phyloP scores from a whole-genome alignment of 2,113 vertebrate species.

The Myanophis thanlyinensis region DNA sequence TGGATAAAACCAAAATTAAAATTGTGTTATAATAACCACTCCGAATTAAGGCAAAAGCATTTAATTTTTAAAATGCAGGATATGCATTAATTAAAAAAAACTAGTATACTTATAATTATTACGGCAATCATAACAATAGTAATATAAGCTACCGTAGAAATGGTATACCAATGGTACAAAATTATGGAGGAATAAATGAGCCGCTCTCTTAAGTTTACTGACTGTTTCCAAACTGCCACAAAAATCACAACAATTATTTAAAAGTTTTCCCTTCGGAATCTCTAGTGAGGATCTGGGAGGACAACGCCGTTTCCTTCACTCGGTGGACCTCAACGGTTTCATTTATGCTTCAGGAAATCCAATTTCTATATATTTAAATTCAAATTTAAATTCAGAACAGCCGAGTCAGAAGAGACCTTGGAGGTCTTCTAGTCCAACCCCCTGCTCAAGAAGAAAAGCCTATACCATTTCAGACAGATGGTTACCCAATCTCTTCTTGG shows the following conservation, averaged over 20 bases:
- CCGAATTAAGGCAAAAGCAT: not conserved
- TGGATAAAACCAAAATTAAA: not conserved
- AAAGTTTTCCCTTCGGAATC: not conserved
- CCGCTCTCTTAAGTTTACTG: not conserved
- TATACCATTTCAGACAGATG: rapidly evolving
- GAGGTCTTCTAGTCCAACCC: not conserved
- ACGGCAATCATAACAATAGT: not conserved
- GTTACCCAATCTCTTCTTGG: not conserved
- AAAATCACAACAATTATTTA: not conserved
- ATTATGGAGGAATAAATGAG: not conserved
- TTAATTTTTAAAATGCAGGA: not conserved
- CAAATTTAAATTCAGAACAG: not conserved
- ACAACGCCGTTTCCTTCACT: too few relatives aligned
- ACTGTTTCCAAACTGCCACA: not conserved
- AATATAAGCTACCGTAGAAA: not conserved
- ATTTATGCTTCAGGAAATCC: not conserved
- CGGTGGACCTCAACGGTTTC: not conserved
- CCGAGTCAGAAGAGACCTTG: not conserved
- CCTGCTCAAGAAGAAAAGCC: rapidly evolving
- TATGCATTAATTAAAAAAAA: not conserved
- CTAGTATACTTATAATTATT: not conserved
- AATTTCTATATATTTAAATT: not conserved
- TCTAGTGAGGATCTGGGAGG: rapidly evolving
- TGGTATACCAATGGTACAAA: not conserved
- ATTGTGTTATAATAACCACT: not conserved